Evolutionary conservation across 2,888 invertebrate genomes (phyloP).

Genomic region (Aphidius colemani): DNA sequence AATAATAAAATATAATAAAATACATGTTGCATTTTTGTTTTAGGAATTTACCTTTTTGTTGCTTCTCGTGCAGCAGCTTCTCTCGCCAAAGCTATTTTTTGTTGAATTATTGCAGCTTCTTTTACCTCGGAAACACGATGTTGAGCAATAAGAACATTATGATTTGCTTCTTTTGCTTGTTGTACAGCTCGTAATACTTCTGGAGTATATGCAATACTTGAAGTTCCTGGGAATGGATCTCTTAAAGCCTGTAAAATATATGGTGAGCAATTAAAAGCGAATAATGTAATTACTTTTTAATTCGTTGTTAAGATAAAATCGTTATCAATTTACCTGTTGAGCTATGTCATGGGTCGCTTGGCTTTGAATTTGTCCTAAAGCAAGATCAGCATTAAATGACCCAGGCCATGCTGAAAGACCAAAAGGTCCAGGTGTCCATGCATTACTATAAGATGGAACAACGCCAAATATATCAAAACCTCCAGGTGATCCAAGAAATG

Average conservation of each 20-base stretch:
- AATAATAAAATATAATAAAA: conserved; percentile 6
- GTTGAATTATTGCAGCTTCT: conserved; percentile 73
- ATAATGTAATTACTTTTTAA: neutral
- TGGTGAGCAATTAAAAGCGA: neutral
- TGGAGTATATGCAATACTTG: conserved; percentile 63
- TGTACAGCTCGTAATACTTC: conserved; percentile 76
- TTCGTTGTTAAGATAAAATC: neutral
- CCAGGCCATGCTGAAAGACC: conserved; percentile 44
- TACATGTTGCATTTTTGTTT: neutral
- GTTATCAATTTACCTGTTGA: conserved; percentile 45
- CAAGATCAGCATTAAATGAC: conserved; percentile 42
- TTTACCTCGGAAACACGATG: conserved; percentile 76
- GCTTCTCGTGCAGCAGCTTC: conserved; percentile 68
- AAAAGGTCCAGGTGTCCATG: conserved; percentile 41
- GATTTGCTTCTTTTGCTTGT: conserved; percentile 75
- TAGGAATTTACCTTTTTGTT: conserved; percentile 45
- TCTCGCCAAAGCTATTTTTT: conserved; percentile 74
- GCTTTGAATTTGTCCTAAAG: conserved; percentile 51
- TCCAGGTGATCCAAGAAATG: conserved; percentile 45
- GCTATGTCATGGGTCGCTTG: conserved; percentile 56
- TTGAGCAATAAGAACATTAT: conserved; percentile 73
- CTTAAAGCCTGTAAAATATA: conserved; percentile 43
- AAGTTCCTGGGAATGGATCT: conserved; percentile 46
- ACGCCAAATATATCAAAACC: conserved; percentile 46
- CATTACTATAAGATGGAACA: conserved; percentile 39